Conservation (phyloP, 2,888 invertebrate genomes). For the Dynastes hyllus region DNA sequence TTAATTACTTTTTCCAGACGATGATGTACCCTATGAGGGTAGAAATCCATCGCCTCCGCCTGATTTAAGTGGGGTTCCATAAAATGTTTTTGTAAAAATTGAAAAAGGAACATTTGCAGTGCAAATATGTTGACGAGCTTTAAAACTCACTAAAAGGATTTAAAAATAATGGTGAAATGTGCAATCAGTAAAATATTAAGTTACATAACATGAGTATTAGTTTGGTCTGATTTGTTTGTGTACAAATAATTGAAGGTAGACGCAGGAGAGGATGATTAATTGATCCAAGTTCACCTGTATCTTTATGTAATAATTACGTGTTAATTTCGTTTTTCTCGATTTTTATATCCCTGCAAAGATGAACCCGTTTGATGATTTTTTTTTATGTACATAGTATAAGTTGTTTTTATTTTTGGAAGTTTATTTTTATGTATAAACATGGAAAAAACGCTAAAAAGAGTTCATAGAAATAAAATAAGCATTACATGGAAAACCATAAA, state of each 20-base stretch:
- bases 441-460: conserved; percentile 44
- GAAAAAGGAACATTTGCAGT: conserved; percentile 40
- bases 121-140: conserved; percentile 34
- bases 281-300: conserved; percentile 22
- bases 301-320: conserved; percentile 22
- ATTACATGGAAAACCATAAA: conserved; percentile 28
- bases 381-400: conserved; percentile 63
- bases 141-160: conserved; percentile 29
- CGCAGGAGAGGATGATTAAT: conserved; percentile 13
- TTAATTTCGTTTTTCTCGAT: conserved; percentile 39
- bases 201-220: conserved; percentile 49
- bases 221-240: conserved; percentile 41
- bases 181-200: conserved; percentile 42
- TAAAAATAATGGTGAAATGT: conserved; percentile 41
- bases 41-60: conserved; percentile 71
- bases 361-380: conserved; percentile 33
- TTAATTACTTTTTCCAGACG: conserved; percentile 63
- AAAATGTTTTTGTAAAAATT: conserved; percentile 31
- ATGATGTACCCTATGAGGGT: conserved; percentile 70
- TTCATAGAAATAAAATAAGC: conserved; percentile 39
- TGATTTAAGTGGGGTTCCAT: conserved; percentile 60
- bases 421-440: conserved; percentile 61
- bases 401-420: conserved; percentile 64
- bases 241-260: conserved; percentile 32
- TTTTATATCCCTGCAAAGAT: conserved; percentile 21